Conservation (phyloP, 2,797 vertebrate genomes). For the Dendrocincla fuliginosa region DNA sequence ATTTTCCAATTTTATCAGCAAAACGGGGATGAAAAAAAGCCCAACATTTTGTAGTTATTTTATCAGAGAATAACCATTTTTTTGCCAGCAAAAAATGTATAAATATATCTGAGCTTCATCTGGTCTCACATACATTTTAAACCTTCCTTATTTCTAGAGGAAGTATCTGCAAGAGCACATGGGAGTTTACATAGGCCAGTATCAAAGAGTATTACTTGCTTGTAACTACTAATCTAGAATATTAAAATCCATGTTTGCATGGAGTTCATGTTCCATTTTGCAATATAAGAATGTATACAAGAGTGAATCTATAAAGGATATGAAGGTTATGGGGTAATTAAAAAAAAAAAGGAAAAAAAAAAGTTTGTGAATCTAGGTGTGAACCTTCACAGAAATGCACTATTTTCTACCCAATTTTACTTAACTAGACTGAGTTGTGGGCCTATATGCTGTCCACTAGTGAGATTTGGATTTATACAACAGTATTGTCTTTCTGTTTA, state of each 20-base stretch:
- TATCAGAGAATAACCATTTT: not conserved
- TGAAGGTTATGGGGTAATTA: fast-evolving
- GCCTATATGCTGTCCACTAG: not conserved
- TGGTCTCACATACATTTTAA: not conserved
- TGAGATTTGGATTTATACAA: not conserved
- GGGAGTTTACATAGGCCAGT: not conserved
- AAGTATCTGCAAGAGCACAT: not conserved
- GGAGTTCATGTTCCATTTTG: not conserved
- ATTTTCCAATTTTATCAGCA: not conserved
- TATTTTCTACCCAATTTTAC: not conserved
- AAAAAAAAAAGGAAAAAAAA: not conserved
- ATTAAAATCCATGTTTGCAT: not conserved
- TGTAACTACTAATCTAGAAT: not conserved
- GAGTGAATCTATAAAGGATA: not conserved
- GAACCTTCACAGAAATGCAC: not conserved
- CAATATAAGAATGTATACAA: not conserved
- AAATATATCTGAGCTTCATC: not conserved
- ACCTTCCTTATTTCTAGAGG: not conserved
- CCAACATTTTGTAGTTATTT: not conserved
- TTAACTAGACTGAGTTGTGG: not conserved
- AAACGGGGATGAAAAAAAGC: not conserved
- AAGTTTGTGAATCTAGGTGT: not conserved
- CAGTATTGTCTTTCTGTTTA: not conserved
- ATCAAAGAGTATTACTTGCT: not conserved
- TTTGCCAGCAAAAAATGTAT: not conserved